Base-by-base conservation (phyloP, 2,888 invertebrate species). In the Acleris sparsana region DNA sequence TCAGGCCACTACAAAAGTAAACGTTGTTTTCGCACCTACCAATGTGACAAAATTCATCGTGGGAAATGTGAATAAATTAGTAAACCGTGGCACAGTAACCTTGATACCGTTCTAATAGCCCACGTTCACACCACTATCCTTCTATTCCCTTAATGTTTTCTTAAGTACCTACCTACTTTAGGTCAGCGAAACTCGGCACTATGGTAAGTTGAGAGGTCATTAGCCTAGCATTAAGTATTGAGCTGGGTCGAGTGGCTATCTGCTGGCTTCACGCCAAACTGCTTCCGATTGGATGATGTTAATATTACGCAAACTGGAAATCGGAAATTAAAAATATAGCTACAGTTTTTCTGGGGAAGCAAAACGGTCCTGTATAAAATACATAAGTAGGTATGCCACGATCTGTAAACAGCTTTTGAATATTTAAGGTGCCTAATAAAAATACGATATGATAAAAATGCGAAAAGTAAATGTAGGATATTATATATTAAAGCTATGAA, bases 261-360 rank as follows among this genome's bases (percentile, higher is more conserved):
- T 85, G 81, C 82, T 91, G 92, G 91, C 88, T 73, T 75, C 70
- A 65, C 68, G 85, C 92, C 92, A 90, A 85, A 84, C 82, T 80
- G 79, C 81, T 81, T 79, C 84, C 81, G 78, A 84, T 82, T 80
- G 78, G 78, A 81, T 85, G 84, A 86, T 83, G 84, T 86, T 84
- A 75, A 68, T 71, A 55, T 53, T 53, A 53, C 46, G 2, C 17
- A 1, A 46, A 46, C 46, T 46, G 13, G 39, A 48, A 48, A 48
- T 48, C n/a, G 48, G 39, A 39, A 39, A 39, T 33, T 39, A 39
- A 39, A 39, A 13, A 39, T 39, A 13, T 39, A 13, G 13, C 33
- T 33, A 33, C 33, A 33, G 2, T 33, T 33, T 33, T 33, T 6
- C 0, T 6, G 25, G 6, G 6, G 6, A 25, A 25, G 5, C 0